phyloP scores from a whole-genome alignment of 1,140 invertebrate species.

The Temnothorax nylanderi region DNA sequence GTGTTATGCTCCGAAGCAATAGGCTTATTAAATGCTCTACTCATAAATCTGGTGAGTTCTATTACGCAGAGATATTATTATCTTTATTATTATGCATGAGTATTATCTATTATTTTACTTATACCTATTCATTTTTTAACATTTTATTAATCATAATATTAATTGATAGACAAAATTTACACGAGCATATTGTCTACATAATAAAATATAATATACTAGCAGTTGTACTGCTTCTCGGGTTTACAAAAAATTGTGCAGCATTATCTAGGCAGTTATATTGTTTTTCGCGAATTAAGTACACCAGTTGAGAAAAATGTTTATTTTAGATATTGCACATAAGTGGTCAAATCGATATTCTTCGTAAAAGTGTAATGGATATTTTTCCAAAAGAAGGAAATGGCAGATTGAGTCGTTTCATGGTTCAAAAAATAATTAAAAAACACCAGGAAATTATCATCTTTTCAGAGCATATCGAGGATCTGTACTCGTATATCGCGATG shows the following conservation, averaged over 20 bases:
- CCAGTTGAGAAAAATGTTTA: neutral
- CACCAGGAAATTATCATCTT: constrained; percentile 40
- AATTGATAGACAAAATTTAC: neutral
- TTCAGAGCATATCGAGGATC: constrained; percentile 10
- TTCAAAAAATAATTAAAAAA: neutral
- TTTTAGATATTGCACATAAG: constrained; percentile 33
- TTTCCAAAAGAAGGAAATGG: neutral
- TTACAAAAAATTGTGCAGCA: neutral
- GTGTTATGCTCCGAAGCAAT: neutral
- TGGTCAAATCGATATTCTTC: constrained; percentile 39
- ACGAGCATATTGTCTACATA: neutral
- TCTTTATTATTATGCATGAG: constrained; percentile 3
- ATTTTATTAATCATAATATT: neutral
- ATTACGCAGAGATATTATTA: neutral
- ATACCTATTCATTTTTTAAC: neutral
- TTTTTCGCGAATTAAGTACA: neutral
- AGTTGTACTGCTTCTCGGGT: neutral
- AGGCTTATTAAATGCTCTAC: neutral
- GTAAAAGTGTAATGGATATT: neutral
- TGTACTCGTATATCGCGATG: constrained; percentile 18
- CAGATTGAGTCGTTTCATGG: too few species aligned
- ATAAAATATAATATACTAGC: neutral
- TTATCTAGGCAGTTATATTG: neutral
- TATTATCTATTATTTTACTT: neutral
- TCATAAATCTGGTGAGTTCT: constrained; percentile 35